A percentile compares a stretch with the other conserved stretches of the same genome.
Evolutionary conservation across 1,140 invertebrate species (phyloP).

Genomic region (Pseudomyrmex gracilis): DNA sequence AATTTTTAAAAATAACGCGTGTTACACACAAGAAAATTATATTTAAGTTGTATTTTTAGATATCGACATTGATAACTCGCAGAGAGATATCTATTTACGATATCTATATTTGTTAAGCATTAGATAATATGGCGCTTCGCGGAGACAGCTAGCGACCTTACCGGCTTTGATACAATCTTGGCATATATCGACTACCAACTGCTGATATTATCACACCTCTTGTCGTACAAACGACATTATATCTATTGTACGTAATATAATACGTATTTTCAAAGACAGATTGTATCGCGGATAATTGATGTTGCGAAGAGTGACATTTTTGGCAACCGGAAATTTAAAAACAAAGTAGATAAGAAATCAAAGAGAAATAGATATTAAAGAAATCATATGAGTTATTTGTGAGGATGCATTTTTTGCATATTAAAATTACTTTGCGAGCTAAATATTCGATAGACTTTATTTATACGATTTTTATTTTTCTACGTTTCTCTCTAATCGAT

Average conservation of each 20-base stretch:
- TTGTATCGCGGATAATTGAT: too few species aligned
- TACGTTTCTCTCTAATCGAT: conserved; percentile 4
- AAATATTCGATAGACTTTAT: not conserved
- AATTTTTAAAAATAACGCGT: too few species aligned
- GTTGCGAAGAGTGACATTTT: too few species aligned
- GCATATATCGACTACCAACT: not conserved
- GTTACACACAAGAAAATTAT: too few species aligned
- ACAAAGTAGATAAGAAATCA: too few species aligned
- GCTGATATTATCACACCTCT: not conserved
- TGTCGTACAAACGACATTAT: too few species aligned
- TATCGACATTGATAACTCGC: too few species aligned
- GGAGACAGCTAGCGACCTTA: not conserved
- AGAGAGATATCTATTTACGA: not conserved
- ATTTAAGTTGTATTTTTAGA: too few species aligned
- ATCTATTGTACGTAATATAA: too few species aligned
- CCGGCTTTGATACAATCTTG: not conserved
- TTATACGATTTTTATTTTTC: not conserved
- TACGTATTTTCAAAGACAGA: too few species aligned
- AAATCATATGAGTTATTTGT: not conserved
- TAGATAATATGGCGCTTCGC: not conserved
- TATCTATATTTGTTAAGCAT: not conserved
- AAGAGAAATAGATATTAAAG: too few species aligned
- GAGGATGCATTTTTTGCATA: not conserved
- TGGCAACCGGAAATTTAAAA: too few species aligned
- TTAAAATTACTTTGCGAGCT: not conserved